Evolutionary conservation across 1,140 invertebrate species (phyloP).

Genomic region (Pararge aegeria): DNA sequence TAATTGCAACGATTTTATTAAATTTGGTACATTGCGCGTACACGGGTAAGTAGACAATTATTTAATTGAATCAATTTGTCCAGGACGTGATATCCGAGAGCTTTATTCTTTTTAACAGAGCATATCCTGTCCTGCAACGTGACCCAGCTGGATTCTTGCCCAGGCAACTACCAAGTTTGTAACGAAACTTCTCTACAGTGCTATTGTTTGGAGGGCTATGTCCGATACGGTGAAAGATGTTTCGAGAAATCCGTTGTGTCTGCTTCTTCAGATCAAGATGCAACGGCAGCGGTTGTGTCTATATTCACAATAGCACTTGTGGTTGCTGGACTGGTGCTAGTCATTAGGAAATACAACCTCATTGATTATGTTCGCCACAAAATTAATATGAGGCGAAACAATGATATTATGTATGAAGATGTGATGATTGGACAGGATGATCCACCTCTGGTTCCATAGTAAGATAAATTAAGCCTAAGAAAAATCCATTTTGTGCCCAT

Average conservation of each 20-base stretch:
- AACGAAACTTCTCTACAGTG: conserved; percentile 44
- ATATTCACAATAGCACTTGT: conserved; percentile 69
- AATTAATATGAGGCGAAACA: conserved; percentile 60
- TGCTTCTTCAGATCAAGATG: conserved; percentile 34
- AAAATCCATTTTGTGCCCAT: not conserved
- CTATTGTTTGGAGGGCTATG: conserved; percentile 51
- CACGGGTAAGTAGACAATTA: conserved; percentile 73
- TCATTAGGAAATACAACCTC: conserved; percentile 73
- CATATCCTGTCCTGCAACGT: conserved; percentile 70
- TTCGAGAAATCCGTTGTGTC: conserved; percentile 27
- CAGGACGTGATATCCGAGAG: conserved; percentile 53
- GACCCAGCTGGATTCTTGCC: conserved; percentile 42
- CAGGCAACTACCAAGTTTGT: conserved; percentile 52
- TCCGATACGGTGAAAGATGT: conserved; percentile 46
- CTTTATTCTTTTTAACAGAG: conserved; percentile 75
- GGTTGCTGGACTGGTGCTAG: conserved; percentile 60
- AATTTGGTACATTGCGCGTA: conserved; percentile 53
- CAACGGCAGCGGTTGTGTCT: conserved; percentile 53
- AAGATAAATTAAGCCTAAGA: conserved; percentile 3
- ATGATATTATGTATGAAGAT: conserved; percentile 75
- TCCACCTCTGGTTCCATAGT: conserved; percentile 68
- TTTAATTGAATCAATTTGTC: conserved; percentile 77
- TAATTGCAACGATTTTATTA: conserved; percentile 49
- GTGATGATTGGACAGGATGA: conserved; percentile 79
- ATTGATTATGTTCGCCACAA: conserved; percentile 69